Conservation (phyloP, 2,797 vertebrate genomes). For the Harpagifer antarcticus region DNA sequence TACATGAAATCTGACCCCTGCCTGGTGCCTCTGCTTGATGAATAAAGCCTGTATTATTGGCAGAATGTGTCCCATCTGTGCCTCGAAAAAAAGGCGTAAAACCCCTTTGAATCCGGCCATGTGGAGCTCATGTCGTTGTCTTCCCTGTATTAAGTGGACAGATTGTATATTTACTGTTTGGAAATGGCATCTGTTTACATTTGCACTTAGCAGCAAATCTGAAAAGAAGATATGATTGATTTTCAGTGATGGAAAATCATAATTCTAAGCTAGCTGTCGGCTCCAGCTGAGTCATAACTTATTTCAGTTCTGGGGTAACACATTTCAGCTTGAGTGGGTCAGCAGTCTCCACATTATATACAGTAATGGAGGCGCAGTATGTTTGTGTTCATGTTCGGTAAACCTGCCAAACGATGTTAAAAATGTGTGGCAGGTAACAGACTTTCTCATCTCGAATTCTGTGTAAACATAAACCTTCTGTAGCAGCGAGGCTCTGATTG, state of each 20-base stretch:
- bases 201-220: constrained; percentile 30
- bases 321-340: constrained; percentile 50
- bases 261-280: constrained; percentile 32
- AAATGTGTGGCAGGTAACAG: constrained; percentile 32
- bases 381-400: constrained; percentile 52
- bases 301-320: constrained; percentile 44
- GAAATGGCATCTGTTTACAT: constrained; percentile 51
- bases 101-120: background rate
- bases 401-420: constrained; percentile 40
- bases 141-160: constrained; percentile 1
- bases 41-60: no score
- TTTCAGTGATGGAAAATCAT: constrained; percentile 47
- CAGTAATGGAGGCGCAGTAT: constrained; percentile 17
- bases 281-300: constrained; percentile 39
- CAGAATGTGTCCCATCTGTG: no score
- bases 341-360: constrained; percentile 35
- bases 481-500: constrained; percentile 7
- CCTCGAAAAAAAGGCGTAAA: no score
- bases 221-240: constrained; percentile 51
- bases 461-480: constrained; percentile 15
- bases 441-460: constrained; percentile 23
- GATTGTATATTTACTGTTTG: constrained; percentile 16
- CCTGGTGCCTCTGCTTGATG: no score
- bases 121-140: constrained; percentile 3
- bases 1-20: no score